Base-by-base conservation (phyloP, 2,797 vertebrate genomes). In the Eleutherodactylus coqui region DNA sequence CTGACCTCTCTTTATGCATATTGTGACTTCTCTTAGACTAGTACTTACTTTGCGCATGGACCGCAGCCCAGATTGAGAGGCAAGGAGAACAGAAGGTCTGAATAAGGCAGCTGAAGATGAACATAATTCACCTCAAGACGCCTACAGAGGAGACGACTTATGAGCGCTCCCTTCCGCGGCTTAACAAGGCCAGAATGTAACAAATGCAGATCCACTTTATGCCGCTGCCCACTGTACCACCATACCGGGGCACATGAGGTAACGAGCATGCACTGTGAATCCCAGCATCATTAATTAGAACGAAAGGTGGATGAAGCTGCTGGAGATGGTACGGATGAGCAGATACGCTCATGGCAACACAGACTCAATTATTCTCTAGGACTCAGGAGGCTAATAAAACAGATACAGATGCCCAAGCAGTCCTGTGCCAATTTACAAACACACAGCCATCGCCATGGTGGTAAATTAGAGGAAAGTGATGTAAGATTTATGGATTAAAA, bases 301-400 rank as follows among this genome's bases (percentile, higher is more conserved):
- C 21, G n/a, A 51, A 0, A 34, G 53, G 53, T 17, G 43, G 53
- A 58, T 27, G 76, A 58, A 19, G 19, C 36, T 19, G 51, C 8
- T 36, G n/a, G 24, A 32, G 38, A 47, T 0, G 36, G 55, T 16
- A 24, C 17, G 34, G 58, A 80, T 67, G 58, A 80, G n/a, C 78
- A 64, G 41, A 19, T 32, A 62, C 47, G 4, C 58, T 34, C 58
- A 27, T 16, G 11, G 21, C 6, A 78, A 79, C 24, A 21, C 41
- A 64, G 58, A 80, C 58, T 64, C 77, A 64, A 41, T 32, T 75
- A 75, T 27, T 79, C 34, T 27, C 53, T 29, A 64, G 62, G 55
- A 29, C 76, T 43, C 53, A 21, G 24, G 64, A 38, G 64, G 64
- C 64, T 69, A 21, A 69, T 69, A 69, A 36, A 32, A 41, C 67